Percentiles rank a stretch among this genome's conserved stretches.
These are phyloP conservation scores for Conger conger DNA, from an alignment of 2,113 vertebrate genomes.

Conservation along the genomic window DNA sequence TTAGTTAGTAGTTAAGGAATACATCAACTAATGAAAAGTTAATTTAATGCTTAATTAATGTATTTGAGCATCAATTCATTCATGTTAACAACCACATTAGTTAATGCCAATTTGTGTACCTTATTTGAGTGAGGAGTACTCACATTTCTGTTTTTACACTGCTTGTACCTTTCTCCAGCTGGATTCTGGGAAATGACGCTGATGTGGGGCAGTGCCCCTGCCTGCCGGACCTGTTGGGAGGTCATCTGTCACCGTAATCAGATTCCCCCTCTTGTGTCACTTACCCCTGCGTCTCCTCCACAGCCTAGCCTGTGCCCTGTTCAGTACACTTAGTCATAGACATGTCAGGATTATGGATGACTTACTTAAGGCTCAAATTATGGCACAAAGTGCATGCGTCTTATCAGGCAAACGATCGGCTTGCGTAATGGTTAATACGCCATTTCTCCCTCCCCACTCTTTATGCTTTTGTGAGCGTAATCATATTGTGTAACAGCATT, in stretches of 20 bases:
- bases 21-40: too few species aligned
- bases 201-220: too few species aligned
- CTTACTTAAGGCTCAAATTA: conserved; percentile 10
- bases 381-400: background rate
- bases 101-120: too few species aligned
- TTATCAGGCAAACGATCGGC: background rate
- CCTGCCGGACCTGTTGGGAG: background rate
- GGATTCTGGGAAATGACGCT: background rate
- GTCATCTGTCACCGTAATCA: background rate
- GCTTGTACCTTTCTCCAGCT: background rate
- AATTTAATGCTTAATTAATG: too few species aligned
- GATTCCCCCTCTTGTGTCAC: background rate
- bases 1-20: too few species aligned
- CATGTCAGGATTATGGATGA: background rate
- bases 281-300: background rate
- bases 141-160: background rate
- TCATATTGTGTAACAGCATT: background rate
- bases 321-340: background rate
- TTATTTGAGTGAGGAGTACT: background rate
- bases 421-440: background rate
- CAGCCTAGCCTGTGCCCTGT: background rate
- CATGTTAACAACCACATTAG: too few species aligned
- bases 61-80: too few species aligned
- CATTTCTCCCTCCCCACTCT: background rate
- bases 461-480: background rate